Evolutionary conservation across 2,113 vertebrate genomes (phyloP).

Genomic region (Haliaeetus leucogaster): DNA sequence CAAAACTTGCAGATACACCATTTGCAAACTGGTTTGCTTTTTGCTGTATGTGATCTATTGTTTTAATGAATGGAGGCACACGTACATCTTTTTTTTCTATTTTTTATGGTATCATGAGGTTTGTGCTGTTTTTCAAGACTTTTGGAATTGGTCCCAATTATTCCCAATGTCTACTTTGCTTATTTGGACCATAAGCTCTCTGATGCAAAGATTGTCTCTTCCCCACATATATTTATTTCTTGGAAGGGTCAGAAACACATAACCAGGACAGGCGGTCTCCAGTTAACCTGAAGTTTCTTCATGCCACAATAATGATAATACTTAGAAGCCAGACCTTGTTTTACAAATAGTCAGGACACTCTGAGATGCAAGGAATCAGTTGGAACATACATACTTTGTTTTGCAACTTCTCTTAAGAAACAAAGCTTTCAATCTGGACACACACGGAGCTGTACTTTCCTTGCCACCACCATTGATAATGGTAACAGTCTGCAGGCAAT

Average conservation of each 20-base stretch:
- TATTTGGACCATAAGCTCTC: not conserved
- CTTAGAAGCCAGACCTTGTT: not conserved
- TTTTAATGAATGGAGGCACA: not conserved
- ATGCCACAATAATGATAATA: not conserved
- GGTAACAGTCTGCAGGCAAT: constrained; percentile 45
- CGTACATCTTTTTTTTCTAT: accelerated
- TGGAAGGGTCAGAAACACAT: not conserved
- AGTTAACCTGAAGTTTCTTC: not conserved
- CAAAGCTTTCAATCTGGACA: not conserved
- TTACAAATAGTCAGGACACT: not conserved
- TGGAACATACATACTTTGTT: not conserved
- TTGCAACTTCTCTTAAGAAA: not conserved
- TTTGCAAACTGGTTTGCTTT: not conserved
- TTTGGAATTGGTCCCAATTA: not conserved
- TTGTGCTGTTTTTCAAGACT: not conserved
- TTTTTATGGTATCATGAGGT: not conserved
- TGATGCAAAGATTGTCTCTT: not conserved
- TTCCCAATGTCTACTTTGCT: not conserved
- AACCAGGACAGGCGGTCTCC: not conserved
- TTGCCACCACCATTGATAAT: not conserved
- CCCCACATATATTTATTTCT: not conserved
- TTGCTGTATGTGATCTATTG: not conserved
- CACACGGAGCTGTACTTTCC: not conserved
- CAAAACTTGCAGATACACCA: not conserved
- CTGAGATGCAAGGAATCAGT: not conserved